Percentiles rank a stretch among this genome's conserved stretches.
These are phyloP conservation scores for Pyrochroa serraticornis DNA, from an alignment of 2,888 invertebrate species.

Conservation along the genomic window DNA sequence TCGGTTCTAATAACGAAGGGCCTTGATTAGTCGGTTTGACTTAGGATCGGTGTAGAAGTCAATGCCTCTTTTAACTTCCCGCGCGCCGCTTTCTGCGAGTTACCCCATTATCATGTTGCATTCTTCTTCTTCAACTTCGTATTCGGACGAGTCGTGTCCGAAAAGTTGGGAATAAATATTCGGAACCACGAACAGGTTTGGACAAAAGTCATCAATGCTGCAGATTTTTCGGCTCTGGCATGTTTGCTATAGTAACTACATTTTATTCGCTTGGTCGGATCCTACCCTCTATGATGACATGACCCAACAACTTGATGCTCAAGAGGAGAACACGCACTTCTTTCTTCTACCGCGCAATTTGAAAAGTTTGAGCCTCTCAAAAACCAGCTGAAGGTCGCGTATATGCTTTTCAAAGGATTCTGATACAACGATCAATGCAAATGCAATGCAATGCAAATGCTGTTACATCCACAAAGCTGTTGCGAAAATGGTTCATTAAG, in stretches of 20 bases:
- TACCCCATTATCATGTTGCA: neutral
- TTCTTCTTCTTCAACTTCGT: neutral
- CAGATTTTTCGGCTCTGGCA: neutral
- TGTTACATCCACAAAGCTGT: constrained; percentile 11
- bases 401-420: constrained; percentile 19
- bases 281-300: neutral
- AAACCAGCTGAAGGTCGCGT: constrained; percentile 20
- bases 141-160: neutral
- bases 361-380: constrained; percentile 19
- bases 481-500: constrained; percentile 25
- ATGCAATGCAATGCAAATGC: constrained; percentile 26
- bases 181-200: constrained; percentile 19
- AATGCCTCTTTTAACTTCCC: too few relatives aligned
- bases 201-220: neutral
- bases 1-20: too few relatives aligned
- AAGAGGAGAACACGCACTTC: neutral
- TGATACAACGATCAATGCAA: constrained; percentile 26
- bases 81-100: neutral
- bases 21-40: too few relatives aligned
- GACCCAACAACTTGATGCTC: constrained; percentile 14
- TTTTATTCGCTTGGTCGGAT: neutral
- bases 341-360: constrained; percentile 14
- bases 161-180: constrained; percentile 13
- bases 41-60: too few relatives aligned
- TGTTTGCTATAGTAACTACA: neutral